Evolutionary conservation across 2,888 invertebrate genomes (phyloP).

Genomic region (Agrypnus murinus): DNA sequence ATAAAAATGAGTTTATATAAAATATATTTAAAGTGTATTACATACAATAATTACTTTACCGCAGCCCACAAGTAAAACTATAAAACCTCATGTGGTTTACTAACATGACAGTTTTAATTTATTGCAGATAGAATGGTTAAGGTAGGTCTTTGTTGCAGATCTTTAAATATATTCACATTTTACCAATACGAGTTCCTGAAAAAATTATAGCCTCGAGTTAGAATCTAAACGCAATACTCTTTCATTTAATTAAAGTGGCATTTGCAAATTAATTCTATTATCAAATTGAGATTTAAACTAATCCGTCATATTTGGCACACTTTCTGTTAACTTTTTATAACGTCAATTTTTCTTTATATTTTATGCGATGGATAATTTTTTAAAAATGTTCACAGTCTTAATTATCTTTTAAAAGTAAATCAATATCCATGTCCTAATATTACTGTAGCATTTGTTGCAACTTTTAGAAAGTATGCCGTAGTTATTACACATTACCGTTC

Average conservation of each 20-base stretch:
- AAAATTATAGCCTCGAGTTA: conserved; percentile 12
- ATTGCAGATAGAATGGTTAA: conserved; percentile 16
- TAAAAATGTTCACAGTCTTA: conserved; percentile 13
- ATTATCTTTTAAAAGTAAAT: conserved; percentile 14
- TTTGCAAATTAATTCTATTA: no score
- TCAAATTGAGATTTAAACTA: no score
- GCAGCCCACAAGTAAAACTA: conserved; percentile 7
- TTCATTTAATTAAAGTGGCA: no score
- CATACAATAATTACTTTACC: conserved; percentile 5
- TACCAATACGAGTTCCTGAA: conserved; percentile 14
- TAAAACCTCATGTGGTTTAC: conserved; percentile 9
- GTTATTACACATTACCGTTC: conserved; percentile 29
- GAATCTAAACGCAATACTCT: conserved; percentile 1
- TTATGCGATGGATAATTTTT: not conserved
- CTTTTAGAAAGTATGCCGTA: conserved; percentile 32
- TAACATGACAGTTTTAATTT: conserved; percentile 16
- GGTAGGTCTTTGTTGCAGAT: conserved; percentile 20
- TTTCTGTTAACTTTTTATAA: not conserved
- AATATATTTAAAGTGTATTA: not conserved
- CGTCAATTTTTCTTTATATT: conserved; percentile 2
- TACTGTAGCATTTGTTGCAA: conserved; percentile 11
- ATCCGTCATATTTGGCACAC: no score
- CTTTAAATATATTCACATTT: conserved; percentile 8
- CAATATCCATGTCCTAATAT: conserved; percentile 12
- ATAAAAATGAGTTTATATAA: no score